Conservation (phyloP, 1,140 invertebrate genomes). For the Mactra quadrangularis region DNA sequence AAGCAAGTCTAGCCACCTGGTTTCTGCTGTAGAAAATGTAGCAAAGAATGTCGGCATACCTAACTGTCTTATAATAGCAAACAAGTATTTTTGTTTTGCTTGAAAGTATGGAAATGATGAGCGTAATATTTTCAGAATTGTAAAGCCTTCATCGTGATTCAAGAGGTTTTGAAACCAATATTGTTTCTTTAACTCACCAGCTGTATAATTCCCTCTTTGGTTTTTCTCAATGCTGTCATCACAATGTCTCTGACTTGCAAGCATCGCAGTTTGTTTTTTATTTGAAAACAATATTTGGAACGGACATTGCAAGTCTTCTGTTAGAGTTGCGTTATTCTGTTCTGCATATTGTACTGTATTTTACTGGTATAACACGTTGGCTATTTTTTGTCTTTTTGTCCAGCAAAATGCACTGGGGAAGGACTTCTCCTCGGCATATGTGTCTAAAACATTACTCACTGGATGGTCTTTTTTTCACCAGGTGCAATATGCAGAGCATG, state of each 20-base stretch:
- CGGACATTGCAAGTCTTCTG: slow-evolving; percentile 51
- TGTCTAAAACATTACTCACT: slow-evolving; percentile 56
- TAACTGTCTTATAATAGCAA: slow-evolving; percentile 64
- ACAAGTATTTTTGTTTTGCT: slow-evolving; percentile 63
- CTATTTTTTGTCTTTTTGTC: slow-evolving; percentile 46
- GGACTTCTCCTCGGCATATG: slow-evolving; percentile 62
- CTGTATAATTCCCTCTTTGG: slow-evolving; percentile 41
- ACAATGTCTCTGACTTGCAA: slow-evolving; percentile 51
- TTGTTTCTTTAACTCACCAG: slow-evolving; percentile 38
- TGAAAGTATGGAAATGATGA: slow-evolving; percentile 62
- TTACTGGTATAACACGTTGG: slow-evolving; percentile 22
- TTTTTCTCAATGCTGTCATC: slow-evolving; percentile 51
- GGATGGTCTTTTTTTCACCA: slow-evolving; percentile 58
- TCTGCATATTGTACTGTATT: slow-evolving; percentile 62
- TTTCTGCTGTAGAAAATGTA: slow-evolving; percentile 68
- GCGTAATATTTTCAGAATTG: slow-evolving; percentile 52
- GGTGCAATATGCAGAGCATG: slow-evolving; percentile 63
- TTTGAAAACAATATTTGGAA: slow-evolving; percentile 66
- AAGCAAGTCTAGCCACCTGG: slow-evolving; percentile 64
- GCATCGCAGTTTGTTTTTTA: slow-evolving; percentile 65
- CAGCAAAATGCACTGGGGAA: slow-evolving; percentile 63
- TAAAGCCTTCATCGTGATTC: slow-evolving; percentile 65
- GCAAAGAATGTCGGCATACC: slow-evolving; percentile 66
- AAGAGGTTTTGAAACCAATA: slow-evolving; percentile 38
- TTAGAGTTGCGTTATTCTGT: slow-evolving; percentile 59